Base-by-base conservation (phyloP, 2,113 vertebrate species). In the Gasterosteus nipponicus region DNA sequence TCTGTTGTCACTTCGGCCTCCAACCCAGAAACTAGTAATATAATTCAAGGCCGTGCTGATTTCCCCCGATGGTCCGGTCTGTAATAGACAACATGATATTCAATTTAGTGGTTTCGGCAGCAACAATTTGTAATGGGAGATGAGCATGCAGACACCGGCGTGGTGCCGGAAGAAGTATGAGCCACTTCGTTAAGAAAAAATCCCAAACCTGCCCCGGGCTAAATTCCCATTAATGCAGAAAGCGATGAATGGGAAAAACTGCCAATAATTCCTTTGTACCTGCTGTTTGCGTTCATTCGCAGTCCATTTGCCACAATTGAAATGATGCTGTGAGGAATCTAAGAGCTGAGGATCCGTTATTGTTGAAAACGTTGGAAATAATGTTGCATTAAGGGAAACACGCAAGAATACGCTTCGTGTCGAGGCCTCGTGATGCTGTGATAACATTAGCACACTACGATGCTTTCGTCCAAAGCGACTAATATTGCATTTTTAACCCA, bases 51-150 rank as follows among this genome's bases (percentile, higher is more conserved):
- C 46, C 15, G 35, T 1, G 56, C 14, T 86, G 68, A 87, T 90
- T 89, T 89, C 85, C 81, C 81, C 81, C 0, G 22, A 63, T 58
- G 74, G 58, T 16, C 38, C 41, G 38, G 53, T 16, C 71, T 77
- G 44, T 78, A 77, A 73, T 80, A 61, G 33, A 56, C 18, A 29
- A 62, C 33, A 41, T 54, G 53, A 77, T 72, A 78, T 84, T 80
- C 61, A 77, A 81, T 81, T 90, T 75, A n/a, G 58, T 60, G 54
- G 51, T 80, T 82, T 81, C 51, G 51, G 69, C 9, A n/a, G 77
- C 72, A 73, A 56, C 81, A 72, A 68, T n/a, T 82, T 57, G 60
- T 81, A 75, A 86, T 78, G 51, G 77, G 80, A 80, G 75, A 76
- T 71, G 76, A 87, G 80, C 58, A 71, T 33, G 75, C 42, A 11